Base-by-base conservation (phyloP, 2,888 invertebrate species). In the Arge pagana region DNA sequence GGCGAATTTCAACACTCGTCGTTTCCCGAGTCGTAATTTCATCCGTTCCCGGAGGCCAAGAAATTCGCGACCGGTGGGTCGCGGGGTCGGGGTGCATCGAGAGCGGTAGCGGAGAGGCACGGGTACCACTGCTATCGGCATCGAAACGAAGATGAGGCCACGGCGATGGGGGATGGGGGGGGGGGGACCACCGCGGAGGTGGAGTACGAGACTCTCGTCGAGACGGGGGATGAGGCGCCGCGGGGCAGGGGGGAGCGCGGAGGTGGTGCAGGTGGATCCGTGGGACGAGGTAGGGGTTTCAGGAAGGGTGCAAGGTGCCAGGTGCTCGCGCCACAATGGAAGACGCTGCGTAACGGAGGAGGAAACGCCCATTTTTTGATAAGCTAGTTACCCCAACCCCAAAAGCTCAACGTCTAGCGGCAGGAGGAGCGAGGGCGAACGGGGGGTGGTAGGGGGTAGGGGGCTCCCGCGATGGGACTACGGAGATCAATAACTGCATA, bases 321-420 rank as follows among this genome's bases (percentile, higher is more conserved):
- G 71, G 70, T 70, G 68, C 64, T 62, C 61, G 64, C 60, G 61
- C 62, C 62, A 68, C 68, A 65, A 69, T 71, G 70, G 67, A 71
- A 69, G 68, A 70, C 64, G 64, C 63, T 60, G 63, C 55, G 49
- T 36, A 53, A 58, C 53, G 61, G 49, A 41, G 68, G 67, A 64
- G 74, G 76, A 74, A 75, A 76, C 76, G 76, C 76, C 76, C 76
- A 76, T 75, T 76, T 76, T 76, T 75, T 76, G 76, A 76, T 76
- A 76, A 76, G 75, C 76, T 75, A 75, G 76, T 75, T 76, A 74
- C 74, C 70, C 71, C 65, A 28, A 43, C 26, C 68, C 70, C 67
- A n/a, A n/a, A n/a, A n/a, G n/a, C 68, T 67, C 64, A 63, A 63
- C 55, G 64, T 58, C 54, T 59, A 33, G 35, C 55, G 58, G 56